These are phyloP conservation scores for Drosophila saltans DNA, from an alignment of 1,140 invertebrate species.

Conservation along the genomic window DNA sequence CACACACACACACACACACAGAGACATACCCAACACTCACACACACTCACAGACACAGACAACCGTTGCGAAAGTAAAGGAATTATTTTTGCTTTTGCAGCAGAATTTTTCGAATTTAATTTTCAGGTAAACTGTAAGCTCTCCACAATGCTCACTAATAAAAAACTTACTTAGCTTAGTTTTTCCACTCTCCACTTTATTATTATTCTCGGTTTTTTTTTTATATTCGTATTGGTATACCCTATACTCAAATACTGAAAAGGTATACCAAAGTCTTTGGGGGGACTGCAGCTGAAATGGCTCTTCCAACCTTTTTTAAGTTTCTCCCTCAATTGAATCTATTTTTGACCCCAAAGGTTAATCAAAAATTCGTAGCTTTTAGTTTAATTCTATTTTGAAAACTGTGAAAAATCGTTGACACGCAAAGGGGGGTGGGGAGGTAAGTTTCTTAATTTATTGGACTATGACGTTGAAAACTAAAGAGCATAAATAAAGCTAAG, in stretches of 20 bases:
- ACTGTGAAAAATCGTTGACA: not conserved
- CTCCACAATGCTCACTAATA: conserved; percentile 25
- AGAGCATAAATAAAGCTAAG: too few relatives aligned
- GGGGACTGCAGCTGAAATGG: too few relatives aligned
- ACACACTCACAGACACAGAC: not conserved
- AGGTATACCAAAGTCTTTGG: not conserved
- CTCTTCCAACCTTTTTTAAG: too few relatives aligned
- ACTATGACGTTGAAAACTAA: too few relatives aligned
- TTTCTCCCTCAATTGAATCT: not conserved
- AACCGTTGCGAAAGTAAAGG: conserved; percentile 28
- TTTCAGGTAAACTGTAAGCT: conserved; percentile 64
- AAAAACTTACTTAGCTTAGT: conserved; percentile 41
- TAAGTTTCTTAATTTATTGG: not conserved
- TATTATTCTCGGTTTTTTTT: not conserved
- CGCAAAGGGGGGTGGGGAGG: not conserved
- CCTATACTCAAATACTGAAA: not conserved
- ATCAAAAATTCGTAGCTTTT: not conserved
- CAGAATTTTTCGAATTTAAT: conserved; percentile 72
- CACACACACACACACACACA: conserved; percentile 24
- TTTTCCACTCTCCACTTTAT: conserved; percentile 17
- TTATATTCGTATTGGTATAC: not conserved
- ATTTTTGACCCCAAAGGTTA: not conserved
- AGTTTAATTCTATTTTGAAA: not conserved
- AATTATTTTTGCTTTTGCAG: conserved; percentile 61
- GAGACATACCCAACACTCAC: conserved; percentile 23